These are phyloP conservation scores for Rugalucina vietnamica DNA, from an alignment of 2,888 invertebrate species.

Conservation along the genomic window DNA sequence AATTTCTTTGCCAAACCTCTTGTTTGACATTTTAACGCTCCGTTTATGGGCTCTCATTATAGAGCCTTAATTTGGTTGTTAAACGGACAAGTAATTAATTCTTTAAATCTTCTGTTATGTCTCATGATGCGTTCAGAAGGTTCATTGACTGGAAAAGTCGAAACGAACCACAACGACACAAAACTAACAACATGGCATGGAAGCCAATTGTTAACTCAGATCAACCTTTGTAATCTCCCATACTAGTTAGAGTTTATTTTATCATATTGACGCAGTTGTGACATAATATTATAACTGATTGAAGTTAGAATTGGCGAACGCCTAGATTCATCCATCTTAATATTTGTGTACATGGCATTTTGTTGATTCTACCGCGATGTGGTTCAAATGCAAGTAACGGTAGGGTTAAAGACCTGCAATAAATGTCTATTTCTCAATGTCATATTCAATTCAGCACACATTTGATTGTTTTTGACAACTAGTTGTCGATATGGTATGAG, in stretches of 20 bases:
- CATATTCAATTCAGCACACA: background rate
- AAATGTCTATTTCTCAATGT: background rate
- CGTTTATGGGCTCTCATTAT: background rate
- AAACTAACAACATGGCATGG: too few species aligned
- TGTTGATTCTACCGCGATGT: too few species aligned
- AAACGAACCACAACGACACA: too few species aligned
- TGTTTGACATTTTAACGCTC: constrained; percentile 3
- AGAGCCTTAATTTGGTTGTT: background rate
- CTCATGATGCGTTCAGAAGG: background rate
- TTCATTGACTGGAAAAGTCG: background rate
- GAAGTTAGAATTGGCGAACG: too few species aligned
- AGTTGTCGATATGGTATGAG: background rate
- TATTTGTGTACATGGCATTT: too few species aligned
- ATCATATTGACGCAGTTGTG: too few species aligned
- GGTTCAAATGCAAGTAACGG: too few species aligned
- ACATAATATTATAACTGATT: too few species aligned
- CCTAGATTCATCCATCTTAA: too few species aligned
- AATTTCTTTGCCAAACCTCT: background rate
- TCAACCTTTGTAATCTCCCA: too few species aligned
- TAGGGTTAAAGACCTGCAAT: background rate
- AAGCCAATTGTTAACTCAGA: too few species aligned
- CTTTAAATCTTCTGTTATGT: background rate
- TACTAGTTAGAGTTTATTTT: too few species aligned
- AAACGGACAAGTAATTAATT: background rate
- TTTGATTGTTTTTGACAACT: background rate